Evolutionary conservation across 2,888 invertebrate genomes (phyloP), one percentile per base, ranked within the genome.

Genomic region (Nebria brevicollis): DNA sequence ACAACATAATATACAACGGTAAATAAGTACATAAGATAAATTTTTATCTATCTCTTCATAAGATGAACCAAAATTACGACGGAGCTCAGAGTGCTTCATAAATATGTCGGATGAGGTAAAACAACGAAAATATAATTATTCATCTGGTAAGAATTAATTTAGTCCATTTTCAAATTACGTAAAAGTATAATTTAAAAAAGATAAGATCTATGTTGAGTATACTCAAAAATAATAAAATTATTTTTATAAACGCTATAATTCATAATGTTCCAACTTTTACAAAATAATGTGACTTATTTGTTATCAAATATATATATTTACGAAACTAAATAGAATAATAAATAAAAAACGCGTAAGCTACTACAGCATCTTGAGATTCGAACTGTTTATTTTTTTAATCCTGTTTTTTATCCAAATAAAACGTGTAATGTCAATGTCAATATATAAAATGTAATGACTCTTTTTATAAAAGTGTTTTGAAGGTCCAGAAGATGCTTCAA

Each of bases 131-230:
- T 70, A 70, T 10, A 25, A 25, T 26, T 70, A 70, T 70, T 70
- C 70, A 4, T 6, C 26, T 70, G 70, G 70, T 70, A 70, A 70
- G 70, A 70, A 70, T 13, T 54, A 54, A 54, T 54, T 6, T 54
- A 11, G 11, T 54, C 13, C 8, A 54, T 54, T 54, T 54, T 54
- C 8, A 0, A 20, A 20, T 20, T 20, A 20, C 20, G 20, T 20
- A 20, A 20, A 20, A 20, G 20, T 20, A 20, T 20, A 20, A 20
- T 20, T 20, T 20, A 20, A 20, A 20, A 20, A 20, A 20, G 20
- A 20, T 20, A 20, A 20, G 20, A 20, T 20, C 20, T 20, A 20
- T 20, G 20, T 20, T 20, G 20, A 20, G 20, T 20, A 20, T 20
- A 20, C 20, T 20, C 20, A 20, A 20, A 34, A 34, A 34, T 34